Percentiles rank a stretch among this genome's conserved stretches.
These are phyloP conservation scores for Nemoura dubitans DNA, from an alignment of 2,888 invertebrate species.

Conservation along the genomic window DNA sequence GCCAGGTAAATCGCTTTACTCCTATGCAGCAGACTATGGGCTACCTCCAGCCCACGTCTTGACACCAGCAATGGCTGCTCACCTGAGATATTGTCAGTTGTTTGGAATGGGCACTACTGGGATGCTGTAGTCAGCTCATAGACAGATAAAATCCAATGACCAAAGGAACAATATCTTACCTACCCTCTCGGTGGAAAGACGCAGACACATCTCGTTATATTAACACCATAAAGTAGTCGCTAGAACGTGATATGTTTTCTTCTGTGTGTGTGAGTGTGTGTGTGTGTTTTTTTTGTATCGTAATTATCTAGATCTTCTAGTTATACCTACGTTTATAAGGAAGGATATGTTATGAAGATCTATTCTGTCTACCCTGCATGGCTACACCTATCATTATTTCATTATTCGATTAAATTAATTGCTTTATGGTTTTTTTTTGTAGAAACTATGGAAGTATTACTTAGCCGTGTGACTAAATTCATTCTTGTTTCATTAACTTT, in stretches of 20 bases:
- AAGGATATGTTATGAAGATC: constrained; percentile 24
- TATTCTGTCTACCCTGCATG: constrained; percentile 19
- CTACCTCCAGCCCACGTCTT: neutral
- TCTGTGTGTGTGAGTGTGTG: neutral
- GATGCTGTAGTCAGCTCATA: neutral
- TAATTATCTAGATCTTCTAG: constrained; percentile 20
- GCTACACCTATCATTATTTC: neutral
- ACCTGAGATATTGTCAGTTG: neutral
- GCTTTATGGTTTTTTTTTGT: neutral
- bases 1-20: neutral
- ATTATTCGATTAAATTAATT: constrained; percentile 20
- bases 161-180: neutral
- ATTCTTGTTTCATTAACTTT: neutral
- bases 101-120: neutral
- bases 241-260: neutral
- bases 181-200: neutral
- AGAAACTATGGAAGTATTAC: neutral
- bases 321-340: constrained; percentile 1
- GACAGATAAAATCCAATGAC: constrained; percentile 13
- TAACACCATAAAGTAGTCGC: neutral
- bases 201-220: neutral
- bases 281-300: neutral
- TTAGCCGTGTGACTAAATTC: neutral
- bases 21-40: neutral
- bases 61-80: too few relatives aligned